Evolutionary conservation across 2,888 invertebrate species (phyloP), one percentile per base, ranked within the genome.

Genomic region (Drosophila ezoana): DNA sequence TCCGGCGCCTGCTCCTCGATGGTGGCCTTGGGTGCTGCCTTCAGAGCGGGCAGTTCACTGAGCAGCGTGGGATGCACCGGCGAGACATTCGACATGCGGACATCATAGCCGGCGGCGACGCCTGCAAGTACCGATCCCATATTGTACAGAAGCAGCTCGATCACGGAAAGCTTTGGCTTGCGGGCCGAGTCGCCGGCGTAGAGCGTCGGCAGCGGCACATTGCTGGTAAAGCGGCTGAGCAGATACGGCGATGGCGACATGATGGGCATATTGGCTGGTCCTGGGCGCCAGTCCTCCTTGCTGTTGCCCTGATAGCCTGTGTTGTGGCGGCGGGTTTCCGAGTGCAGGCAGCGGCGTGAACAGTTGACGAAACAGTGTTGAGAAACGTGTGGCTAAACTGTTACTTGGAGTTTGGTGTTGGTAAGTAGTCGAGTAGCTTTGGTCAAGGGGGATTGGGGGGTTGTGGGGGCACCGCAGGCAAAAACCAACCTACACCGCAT

Each of bases 101-200:
- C 96, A 93, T 98, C 98, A 90, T 97, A 98, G 0, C 98, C 98
- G 40, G 97, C 96, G 3, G 97, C 97, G 41, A 98, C 96, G 28
- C 97, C 96, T 3, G 98, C 98, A 89, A 98, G 93, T 93, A 98
- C 94, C 56, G 98, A 96, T 57, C 97, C 97, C 94, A 98, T 97
- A 92, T 98, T 98, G 93, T 97, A 98, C 73, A 98, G 93, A 13
- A 92, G 78, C 78, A 95, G 86, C 64, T 92, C 92, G 52, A 92
- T 91, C 9, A 92, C 91, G 5, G 92, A 92, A 3, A 92, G 74
- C 74, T 92, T 92, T 4, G 92, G 92, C 64, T 92, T 92, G 6
- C 91, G 89, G 93, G 93, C 90, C 4, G 92, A 77, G 57, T 96
- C 96, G 48, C 96, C 96, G 77, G 95, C 96, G 91, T 96, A 96